These are phyloP conservation scores for Alosa alosa DNA, from an alignment of 2,113 vertebrate genomes.

Conservation along the genomic window DNA sequence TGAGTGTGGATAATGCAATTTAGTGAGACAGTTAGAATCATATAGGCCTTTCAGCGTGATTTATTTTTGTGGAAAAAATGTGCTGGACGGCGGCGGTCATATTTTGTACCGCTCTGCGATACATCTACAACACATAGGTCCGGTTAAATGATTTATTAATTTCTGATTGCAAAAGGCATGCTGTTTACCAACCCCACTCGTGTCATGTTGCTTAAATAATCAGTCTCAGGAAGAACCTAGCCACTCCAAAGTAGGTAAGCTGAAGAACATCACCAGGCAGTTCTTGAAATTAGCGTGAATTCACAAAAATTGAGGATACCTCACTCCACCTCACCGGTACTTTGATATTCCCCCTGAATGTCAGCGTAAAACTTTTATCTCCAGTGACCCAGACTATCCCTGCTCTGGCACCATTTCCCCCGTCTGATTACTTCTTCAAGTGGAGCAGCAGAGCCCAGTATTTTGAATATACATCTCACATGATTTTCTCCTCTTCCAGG, in stretches of 20 bases:
- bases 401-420: slow-evolving; percentile 22
- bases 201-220: too few relatives aligned
- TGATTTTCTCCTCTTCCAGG: not conserved
- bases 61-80: too few relatives aligned
- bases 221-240: not conserved
- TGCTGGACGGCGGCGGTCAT: too few relatives aligned
- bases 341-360: slow-evolving; percentile 30
- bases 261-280: not conserved
- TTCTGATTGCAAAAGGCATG: too few relatives aligned
- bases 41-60: too few relatives aligned
- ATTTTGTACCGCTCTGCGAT: too few relatives aligned
- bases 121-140: too few relatives aligned
- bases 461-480: slow-evolving; percentile 6
- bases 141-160: too few relatives aligned
- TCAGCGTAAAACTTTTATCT: slow-evolving; percentile 38
- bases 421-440: slow-evolving; percentile 20
- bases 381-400: slow-evolving; percentile 33
- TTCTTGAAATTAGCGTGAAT: not conserved
- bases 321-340: not conserved
- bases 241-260: not conserved
- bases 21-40: too few relatives aligned
- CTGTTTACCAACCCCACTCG: too few relatives aligned
- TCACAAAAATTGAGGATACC: not conserved
- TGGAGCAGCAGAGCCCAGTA: not conserved
- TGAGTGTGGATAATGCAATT: too few relatives aligned